Evolutionary conservation across 2,888 invertebrate species (phyloP).

Genomic region (Griposia aprilina): DNA sequence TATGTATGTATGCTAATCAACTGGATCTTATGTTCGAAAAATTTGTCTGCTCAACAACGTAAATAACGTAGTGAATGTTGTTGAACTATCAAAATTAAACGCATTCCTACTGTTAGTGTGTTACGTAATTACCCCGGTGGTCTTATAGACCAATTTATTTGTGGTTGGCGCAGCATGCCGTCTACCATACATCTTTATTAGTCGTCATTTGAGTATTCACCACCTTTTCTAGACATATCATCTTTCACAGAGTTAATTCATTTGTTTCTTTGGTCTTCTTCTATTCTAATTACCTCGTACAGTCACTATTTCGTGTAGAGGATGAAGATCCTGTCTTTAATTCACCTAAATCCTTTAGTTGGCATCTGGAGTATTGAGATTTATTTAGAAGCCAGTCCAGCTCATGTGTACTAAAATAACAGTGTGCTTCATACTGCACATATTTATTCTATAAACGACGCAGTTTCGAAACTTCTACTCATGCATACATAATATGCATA

Average conservation of each 20-base stretch:
- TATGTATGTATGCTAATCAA: too few relatives aligned
- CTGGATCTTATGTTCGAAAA: too few relatives aligned
- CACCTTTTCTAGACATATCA: neutral
- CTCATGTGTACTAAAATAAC: conserved; percentile 50
- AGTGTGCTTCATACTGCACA: conserved; percentile 31
- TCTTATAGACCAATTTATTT: too few relatives aligned
- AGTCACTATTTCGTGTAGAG: neutral
- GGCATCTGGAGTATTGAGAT: conserved; percentile 30
- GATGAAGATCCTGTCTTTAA: neutral
- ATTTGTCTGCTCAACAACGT: too few relatives aligned
- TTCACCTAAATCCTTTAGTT: neutral
- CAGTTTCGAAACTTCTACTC: conserved; percentile 3
- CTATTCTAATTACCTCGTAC: neutral
- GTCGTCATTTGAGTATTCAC: neutral
- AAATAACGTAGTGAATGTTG: too few relatives aligned
- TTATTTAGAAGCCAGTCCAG: conserved; percentile 24
- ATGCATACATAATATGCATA: too few relatives aligned
- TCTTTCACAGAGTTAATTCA: neutral
- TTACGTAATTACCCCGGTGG: too few relatives aligned
- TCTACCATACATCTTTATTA: neutral
- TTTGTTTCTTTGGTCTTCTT: neutral
- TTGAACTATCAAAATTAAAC: too few relatives aligned
- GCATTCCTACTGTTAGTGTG: too few relatives aligned
- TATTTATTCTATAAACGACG: conserved; percentile 24
- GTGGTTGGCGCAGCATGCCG: too few relatives aligned